Percentiles rank a stretch among this genome's conserved stretches.
phyloP scores from a whole-genome alignment of 1,140 invertebrate genomes.

The Scaptodrosophila lebanonensis region DNA sequence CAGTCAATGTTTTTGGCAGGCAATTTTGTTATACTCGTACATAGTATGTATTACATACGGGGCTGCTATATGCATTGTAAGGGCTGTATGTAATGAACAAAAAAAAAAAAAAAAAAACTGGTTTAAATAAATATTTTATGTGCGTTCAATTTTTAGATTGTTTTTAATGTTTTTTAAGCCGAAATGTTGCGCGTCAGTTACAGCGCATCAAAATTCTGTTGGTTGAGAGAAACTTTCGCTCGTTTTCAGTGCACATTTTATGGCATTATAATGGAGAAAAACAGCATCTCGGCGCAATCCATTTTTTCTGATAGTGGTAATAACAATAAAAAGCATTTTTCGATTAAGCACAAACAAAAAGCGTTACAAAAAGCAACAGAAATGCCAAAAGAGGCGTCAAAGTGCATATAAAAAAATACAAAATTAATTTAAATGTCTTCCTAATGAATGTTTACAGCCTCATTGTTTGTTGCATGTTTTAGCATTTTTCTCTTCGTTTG shows the following conservation, averaged over 20 bases:
- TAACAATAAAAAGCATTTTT: too few species aligned
- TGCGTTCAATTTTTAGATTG: conserved; percentile 8
- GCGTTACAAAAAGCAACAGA: neutral
- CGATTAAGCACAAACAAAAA: neutral
- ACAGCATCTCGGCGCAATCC: too few species aligned
- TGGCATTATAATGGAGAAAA: conserved; percentile 11
- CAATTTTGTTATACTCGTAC: neutral
- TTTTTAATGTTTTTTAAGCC: conserved; percentile 20
- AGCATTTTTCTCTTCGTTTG: conserved; percentile 5
- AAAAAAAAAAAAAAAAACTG: conserved; percentile 4
- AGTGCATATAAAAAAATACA: conserved; percentile 11
- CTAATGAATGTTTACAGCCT: conserved; percentile 58
- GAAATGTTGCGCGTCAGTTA: conserved; percentile 29
- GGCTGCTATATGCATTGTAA: conserved; percentile 1
- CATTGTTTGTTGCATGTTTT: conserved; percentile 36
- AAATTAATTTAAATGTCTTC: conserved; percentile 70
- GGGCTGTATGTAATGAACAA: conserved; percentile 13
- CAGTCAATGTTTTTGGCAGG: neutral
- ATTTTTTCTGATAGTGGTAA: too few species aligned
- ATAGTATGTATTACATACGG: neutral
- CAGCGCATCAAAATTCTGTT: conserved; percentile 17
- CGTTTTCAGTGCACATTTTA: conserved; percentile 1
- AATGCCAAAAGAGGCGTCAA: conserved; percentile 11
- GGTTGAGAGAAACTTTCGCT: neutral
- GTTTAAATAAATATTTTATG: conserved; percentile 26